Conservation (phyloP, 1,140 invertebrate species). For the Hermatobates lingyangjiaoensis region DNA sequence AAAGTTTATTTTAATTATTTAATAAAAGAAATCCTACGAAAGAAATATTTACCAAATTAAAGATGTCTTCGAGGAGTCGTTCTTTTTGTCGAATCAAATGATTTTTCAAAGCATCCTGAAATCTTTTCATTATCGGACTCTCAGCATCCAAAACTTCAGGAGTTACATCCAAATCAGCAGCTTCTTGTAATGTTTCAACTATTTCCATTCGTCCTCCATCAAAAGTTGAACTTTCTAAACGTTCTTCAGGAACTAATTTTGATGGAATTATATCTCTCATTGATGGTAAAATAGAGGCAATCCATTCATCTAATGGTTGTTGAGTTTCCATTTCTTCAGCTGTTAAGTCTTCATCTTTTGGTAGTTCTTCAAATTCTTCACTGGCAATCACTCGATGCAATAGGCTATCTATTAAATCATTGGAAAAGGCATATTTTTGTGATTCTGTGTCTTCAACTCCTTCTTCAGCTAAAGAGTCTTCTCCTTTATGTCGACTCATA, state of each 20-base stretch:
- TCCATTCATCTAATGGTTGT: neutral
- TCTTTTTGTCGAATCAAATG: constrained; percentile 8
- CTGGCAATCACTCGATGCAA: no score
- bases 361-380: neutral
- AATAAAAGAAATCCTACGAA: no score
- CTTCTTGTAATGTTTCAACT: no score
- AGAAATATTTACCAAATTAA: neutral
- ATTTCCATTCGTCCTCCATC: no score
- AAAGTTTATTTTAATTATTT: no score
- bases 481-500: no score
- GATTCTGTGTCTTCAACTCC: no score
- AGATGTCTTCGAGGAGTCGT: neutral
- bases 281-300: neutral
- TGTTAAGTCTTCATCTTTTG: neutral
- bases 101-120: constrained; percentile 6
- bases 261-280: neutral
- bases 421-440: no score
- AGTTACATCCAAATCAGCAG: no score
- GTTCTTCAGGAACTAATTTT: neutral
- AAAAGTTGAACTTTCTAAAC: no score
- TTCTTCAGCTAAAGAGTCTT: no score
- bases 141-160: constrained; percentile 7
- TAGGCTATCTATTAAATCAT: no score
- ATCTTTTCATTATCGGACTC: constrained; percentile 6
- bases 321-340: neutral